phyloP scores from a whole-genome alignment of 2,113 vertebrate species.

The Hippocampus zosterae region DNA sequence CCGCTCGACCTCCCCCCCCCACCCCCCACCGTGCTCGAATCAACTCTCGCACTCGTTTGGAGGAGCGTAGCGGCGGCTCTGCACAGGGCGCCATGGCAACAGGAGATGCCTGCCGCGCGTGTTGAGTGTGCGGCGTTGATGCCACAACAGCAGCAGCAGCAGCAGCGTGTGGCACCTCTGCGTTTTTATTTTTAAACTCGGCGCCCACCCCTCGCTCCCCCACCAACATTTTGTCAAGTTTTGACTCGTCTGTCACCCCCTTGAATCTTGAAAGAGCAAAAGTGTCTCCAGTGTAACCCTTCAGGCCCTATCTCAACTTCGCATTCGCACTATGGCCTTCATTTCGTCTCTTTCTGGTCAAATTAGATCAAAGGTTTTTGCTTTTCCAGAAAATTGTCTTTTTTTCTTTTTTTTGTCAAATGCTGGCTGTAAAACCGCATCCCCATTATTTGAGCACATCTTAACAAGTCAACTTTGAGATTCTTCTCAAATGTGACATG shows the following conservation, averaged over 20 bases:
- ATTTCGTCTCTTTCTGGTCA: no score
- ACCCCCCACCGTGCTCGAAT: constrained; percentile 5
- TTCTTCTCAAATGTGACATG: no score
- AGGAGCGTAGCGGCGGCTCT: constrained; percentile 13
- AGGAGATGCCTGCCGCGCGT: constrained; percentile 25
- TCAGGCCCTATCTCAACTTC: no score
- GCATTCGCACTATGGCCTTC: no score
- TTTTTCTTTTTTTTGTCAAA: no score
- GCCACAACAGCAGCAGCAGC: constrained; percentile 6
- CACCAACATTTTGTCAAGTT: neutral
- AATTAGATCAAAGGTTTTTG: no score
- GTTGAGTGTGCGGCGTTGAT: neutral
- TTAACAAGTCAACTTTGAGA: no score
- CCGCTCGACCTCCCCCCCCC: neutral
- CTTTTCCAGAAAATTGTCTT: no score
- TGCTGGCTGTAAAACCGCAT: no score
- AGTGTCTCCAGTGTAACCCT: neutral
- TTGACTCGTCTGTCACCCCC: constrained; percentile 6
- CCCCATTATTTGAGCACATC: no score
- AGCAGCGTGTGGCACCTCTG: neutral
- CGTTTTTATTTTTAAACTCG: neutral
- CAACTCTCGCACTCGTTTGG: constrained; percentile 24
- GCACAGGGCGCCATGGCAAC: constrained; percentile 31
- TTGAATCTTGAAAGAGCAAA: neutral
- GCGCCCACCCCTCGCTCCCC: neutral